Percentiles rank a stretch among this genome's conserved stretches.
phyloP scores from a whole-genome alignment of 2,113 vertebrate species.

The Nibea albiflora region DNA sequence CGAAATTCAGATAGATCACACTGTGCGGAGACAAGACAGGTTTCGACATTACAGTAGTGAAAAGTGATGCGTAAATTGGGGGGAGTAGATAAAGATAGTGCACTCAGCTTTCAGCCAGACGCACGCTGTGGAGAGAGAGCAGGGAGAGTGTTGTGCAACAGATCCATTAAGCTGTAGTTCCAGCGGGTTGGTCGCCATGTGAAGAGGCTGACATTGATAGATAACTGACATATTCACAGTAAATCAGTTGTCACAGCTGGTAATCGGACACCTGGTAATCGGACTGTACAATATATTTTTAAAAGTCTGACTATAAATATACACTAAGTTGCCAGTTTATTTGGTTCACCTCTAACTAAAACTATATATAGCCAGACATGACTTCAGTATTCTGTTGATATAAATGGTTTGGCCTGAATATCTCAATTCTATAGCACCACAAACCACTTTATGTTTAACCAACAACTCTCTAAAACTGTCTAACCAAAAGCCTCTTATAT shows the following conservation, averaged over 20 bases:
- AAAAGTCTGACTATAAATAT: background rate
- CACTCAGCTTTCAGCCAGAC: constrained; percentile 45
- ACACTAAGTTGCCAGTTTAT: background rate
- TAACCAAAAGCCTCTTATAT: background rate
- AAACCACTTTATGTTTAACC: background rate
- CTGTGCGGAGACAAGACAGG: constrained; percentile 32
- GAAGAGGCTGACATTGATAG: constrained; percentile 1
- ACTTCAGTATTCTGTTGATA: too few species aligned
- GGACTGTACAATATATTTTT: background rate
- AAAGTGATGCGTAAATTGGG: constrained; percentile 35
- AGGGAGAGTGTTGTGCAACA: constrained; percentile 32
- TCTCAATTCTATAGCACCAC: background rate
- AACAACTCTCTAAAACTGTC: background rate
- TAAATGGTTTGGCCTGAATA: too few species aligned
- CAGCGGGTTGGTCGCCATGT: background rate
- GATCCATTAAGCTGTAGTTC: constrained; percentile 33
- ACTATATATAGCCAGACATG: too few species aligned
- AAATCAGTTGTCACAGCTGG: background rate
- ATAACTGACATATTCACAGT: background rate
- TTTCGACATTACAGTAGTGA: constrained; percentile 45
- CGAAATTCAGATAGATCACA: constrained; percentile 35
- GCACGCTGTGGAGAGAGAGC: constrained; percentile 39
- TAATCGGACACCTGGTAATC: background rate
- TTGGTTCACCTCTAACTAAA: too few species aligned
- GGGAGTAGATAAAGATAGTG: constrained; percentile 42